phyloP scores from a whole-genome alignment of 1,140 invertebrate species.

The Zaprionus africanus region DNA sequence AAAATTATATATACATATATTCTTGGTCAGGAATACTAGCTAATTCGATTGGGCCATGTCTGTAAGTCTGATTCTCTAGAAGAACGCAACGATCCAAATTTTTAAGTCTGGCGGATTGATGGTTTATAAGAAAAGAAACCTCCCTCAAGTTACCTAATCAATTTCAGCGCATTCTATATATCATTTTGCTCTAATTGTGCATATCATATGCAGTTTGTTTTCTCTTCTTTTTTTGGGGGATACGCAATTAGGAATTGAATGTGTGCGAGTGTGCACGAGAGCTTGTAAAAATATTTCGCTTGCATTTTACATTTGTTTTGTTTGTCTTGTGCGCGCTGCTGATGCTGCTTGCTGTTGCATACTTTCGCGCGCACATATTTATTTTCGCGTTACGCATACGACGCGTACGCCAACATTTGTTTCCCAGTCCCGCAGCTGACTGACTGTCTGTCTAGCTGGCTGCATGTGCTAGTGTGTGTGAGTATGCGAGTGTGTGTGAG shows the following conservation, averaged over 20 bases:
- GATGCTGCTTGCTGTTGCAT: slow-evolving; percentile 37
- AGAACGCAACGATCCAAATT: too few relatives aligned
- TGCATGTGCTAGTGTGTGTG: background rate
- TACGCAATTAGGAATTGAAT: slow-evolving; percentile 7
- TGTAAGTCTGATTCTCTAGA: too few relatives aligned
- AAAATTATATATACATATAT: too few relatives aligned
- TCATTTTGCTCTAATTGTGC: background rate
- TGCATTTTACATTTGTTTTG: slow-evolving; percentile 34
- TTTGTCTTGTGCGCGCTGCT: slow-evolving; percentile 31
- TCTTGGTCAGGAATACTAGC: too few relatives aligned
- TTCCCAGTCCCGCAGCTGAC: background rate
- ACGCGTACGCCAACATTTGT: slow-evolving; percentile 41
- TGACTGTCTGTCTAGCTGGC: slow-evolving; percentile 3
- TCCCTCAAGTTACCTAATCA: background rate
- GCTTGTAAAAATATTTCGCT: slow-evolving; percentile 42
- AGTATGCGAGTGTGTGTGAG: background rate
- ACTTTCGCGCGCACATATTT: slow-evolving; percentile 63
- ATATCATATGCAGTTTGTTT: background rate
- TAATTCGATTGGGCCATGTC: too few relatives aligned
- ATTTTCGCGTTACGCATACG: slow-evolving; percentile 66
- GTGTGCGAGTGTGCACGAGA: background rate
- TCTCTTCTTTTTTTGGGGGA: too few relatives aligned
- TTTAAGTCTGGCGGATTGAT: too few relatives aligned
- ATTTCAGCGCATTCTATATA: background rate
- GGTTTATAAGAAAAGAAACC: too few relatives aligned